Evolutionary conservation across 2,113 vertebrate species (phyloP), one percentile per base, ranked within the genome.

Genomic region (Paramormyrops kingsleyae): DNA sequence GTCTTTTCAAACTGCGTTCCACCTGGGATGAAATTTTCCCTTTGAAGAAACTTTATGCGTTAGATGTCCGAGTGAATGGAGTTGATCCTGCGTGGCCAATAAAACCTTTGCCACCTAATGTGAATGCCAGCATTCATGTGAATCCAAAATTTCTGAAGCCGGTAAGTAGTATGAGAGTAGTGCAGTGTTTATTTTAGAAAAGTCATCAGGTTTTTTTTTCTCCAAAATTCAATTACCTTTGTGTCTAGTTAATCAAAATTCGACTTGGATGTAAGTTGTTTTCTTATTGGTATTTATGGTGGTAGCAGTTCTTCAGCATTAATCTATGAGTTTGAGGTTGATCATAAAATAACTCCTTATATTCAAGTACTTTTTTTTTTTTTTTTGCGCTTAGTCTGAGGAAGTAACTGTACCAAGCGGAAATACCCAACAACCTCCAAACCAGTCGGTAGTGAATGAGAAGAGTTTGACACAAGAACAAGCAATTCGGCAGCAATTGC

Each of bases 1-100:
- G 97, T 96, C 97, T 99, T 94, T 99, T 98, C 97, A 99, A 99
- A 93, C 96, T 99, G 92, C 97, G 99, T 70, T 99, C 99, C 15
- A 99, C 99, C 46, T 99, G 99, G 99, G 99, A 99, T 92, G 98
- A 99, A 10, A 98, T 99, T 94, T 99, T 99, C 92, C 97, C 98
- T 35, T 96, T 97, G 93, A 99, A 98, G 97, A 99, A 98, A 93
- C 96, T 99, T 21, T 99, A 98, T 93, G 97, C 97, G 70, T 96
- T 99, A 93, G 99, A 99, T 92, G 97, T 98, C 70, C 96, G 97
- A 94, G 98, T 99, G 94, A 99, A 99, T 95, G 96, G 97, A 0
- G 86, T 98, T 96, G 99, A 99, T 97, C 97, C 98, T 92, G 99
- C 99, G 83, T 99, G 99, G 99, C 99, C 99, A 88, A 97, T 99